Conservation (phyloP, 2,888 invertebrate species). For the Anodontia alba region DNA sequence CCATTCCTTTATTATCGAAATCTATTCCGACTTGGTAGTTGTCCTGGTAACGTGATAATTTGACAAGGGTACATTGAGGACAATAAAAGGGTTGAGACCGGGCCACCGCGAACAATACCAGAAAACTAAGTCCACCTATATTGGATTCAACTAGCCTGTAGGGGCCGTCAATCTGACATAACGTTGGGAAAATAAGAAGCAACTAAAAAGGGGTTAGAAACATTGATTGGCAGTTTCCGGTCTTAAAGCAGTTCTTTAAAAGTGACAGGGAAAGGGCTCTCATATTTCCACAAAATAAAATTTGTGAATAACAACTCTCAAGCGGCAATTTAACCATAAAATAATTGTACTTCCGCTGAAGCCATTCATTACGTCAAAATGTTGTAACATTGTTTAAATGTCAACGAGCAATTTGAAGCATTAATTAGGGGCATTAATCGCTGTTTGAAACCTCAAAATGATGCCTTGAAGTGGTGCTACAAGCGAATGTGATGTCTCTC, state of each 20-base stretch:
- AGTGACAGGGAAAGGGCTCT: not conserved
- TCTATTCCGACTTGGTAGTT: not conserved
- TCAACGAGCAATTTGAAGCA: constrained; percentile 13
- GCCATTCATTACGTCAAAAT: not conserved
- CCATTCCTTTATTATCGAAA: constrained; percentile 11
- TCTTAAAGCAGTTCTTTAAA: not conserved
- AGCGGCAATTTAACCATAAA: not conserved
- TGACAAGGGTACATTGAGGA: constrained; percentile 10
- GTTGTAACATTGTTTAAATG: constrained; percentile 15
- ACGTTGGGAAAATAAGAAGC: constrained; percentile 15
- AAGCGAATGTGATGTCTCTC: not conserved
- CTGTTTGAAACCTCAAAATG: constrained; percentile 14
- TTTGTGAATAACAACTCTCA: not conserved
- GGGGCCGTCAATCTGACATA: constrained; percentile 14
- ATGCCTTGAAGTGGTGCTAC: not conserved
- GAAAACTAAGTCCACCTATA: constrained; percentile 2
- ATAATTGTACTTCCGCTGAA: constrained; percentile 2
- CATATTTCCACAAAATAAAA: not conserved
- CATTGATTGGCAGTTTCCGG: constrained; percentile 17
- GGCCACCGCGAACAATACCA: constrained; percentile 4
- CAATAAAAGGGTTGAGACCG: constrained; percentile 10
- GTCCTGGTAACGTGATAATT: constrained; percentile 14
- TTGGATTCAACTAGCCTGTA: not conserved
- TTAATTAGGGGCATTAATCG: constrained; percentile 13
- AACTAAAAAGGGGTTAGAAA: not conserved